phyloP scores from a whole-genome alignment of 2,888 invertebrate genomes.

The Heliconius aoede region DNA sequence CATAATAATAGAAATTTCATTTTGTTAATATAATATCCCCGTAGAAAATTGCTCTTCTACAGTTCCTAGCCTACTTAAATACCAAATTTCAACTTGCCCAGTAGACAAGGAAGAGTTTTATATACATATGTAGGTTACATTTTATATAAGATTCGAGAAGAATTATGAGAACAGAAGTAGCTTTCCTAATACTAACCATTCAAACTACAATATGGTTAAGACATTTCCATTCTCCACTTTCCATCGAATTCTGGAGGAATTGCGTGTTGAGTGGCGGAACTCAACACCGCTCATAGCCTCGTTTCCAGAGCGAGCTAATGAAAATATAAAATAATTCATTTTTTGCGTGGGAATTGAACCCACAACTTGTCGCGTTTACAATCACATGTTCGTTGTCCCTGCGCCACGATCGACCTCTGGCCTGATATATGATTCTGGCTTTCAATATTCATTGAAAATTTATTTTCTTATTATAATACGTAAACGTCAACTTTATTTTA shows the following conservation, averaged over 20 bases:
- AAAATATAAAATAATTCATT: background rate
- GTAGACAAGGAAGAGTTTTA: too few species aligned
- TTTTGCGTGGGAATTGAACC: background rate
- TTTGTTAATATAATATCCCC: too few species aligned
- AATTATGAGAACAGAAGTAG: too few species aligned
- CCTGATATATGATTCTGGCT: background rate
- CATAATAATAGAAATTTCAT: too few species aligned
- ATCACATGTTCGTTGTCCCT: background rate
- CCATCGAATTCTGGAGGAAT: background rate
- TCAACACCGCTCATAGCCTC: background rate
- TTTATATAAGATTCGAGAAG: too few species aligned
- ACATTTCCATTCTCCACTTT: background rate
- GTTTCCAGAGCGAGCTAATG: background rate
- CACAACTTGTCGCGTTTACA: background rate
- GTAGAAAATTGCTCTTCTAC: too few species aligned
- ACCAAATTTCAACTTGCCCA: too few species aligned
- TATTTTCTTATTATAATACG: slow-evolving; percentile 25
- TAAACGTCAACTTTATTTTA: slow-evolving; percentile 34
- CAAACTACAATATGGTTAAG: too few species aligned
- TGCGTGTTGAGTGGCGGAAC: background rate
- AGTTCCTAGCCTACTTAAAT: too few species aligned
- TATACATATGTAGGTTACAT: too few species aligned
- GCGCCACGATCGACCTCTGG: background rate
- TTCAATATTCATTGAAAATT: slow-evolving; percentile 35
- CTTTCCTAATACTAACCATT: too few species aligned